A percentile compares a stretch with the other conserved stretches of the same genome.
phyloP scores from a whole-genome alignment of 2,888 invertebrate genomes.

The Abrostola tripartita region DNA sequence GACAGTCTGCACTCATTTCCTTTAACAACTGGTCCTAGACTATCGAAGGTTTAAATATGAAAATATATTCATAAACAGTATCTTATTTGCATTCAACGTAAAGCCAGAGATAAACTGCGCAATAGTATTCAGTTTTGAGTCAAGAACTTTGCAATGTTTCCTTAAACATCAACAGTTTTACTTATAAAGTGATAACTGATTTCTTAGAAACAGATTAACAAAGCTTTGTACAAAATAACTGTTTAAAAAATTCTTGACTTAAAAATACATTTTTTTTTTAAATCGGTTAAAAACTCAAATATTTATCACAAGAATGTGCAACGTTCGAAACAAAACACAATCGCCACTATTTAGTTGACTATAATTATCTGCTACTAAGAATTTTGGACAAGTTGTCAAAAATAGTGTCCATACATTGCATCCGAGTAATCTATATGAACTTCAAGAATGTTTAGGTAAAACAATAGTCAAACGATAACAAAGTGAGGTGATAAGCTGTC shows the following conservation, averaged over 20 bases:
- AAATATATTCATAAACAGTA: neutral
- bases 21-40: neutral
- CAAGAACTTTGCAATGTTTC: neutral
- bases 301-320: too few species aligned
- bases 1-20: neutral
- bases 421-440: neutral
- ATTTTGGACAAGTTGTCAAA: too few species aligned
- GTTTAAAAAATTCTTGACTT: too few species aligned
- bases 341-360: too few species aligned
- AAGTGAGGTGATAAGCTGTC: neutral
- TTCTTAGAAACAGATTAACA: too few species aligned
- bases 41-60: neutral
- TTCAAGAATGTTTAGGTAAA: neutral
- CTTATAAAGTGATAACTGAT: too few species aligned
- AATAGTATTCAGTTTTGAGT: neutral
- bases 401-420: neutral
- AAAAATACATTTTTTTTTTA: too few species aligned
- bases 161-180: neutral
- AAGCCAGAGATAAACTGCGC: neutral
- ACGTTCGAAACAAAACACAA: too few species aligned
- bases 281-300: too few species aligned
- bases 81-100: neutral
- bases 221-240: too few species aligned
- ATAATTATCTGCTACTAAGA: too few species aligned
- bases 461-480: constrained; percentile 1